Evolutionary conservation across 1,140 invertebrate species (phyloP).

Genomic region (Drosophila bipectinata): DNA sequence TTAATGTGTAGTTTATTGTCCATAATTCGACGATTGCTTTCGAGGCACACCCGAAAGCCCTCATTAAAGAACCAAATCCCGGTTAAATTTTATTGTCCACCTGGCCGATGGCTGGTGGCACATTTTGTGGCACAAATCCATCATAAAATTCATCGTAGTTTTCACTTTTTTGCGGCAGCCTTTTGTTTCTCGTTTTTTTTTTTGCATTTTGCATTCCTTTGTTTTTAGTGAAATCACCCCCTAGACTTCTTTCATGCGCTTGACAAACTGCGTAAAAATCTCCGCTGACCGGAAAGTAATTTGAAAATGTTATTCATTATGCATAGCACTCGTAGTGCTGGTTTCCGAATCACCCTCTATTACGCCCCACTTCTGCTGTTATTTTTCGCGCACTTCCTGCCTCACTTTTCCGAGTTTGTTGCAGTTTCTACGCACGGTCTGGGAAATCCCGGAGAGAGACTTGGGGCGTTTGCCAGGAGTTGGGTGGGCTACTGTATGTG

Average conservation of each 20-base stretch:
- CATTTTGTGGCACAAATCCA: slow-evolving; percentile 11
- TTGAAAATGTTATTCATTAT: slow-evolving; percentile 82
- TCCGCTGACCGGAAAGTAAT: slow-evolving; percentile 81
- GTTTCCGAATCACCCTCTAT: background rate
- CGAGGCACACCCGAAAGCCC: background rate
- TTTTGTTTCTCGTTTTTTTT: background rate
- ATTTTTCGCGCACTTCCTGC: slow-evolving; percentile 69
- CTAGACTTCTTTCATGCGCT: slow-evolving; percentile 50
- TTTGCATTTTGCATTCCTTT: slow-evolving; percentile 11
- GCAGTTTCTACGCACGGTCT: slow-evolving; percentile 58
- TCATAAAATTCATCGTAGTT: slow-evolving; percentile 18
- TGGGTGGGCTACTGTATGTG: slow-evolving; percentile 21
- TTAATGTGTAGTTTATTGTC: background rate
- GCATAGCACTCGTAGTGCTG: slow-evolving; percentile 48
- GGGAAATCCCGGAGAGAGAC: slow-evolving; percentile 32
- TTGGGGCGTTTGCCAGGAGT: background rate
- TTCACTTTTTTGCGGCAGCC: slow-evolving; percentile 6
- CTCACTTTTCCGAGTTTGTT: slow-evolving; percentile 66
- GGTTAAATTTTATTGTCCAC: too few species aligned
- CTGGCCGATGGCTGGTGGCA: background rate
- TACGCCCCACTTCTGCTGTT: slow-evolving; percentile 24
- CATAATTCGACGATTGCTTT: background rate
- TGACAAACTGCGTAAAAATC: slow-evolving; percentile 72
- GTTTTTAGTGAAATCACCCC: slow-evolving; percentile 26
- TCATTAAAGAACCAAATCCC: too few species aligned